Percentiles rank a stretch among this genome's conserved stretches.
phyloP scores from a whole-genome alignment of 1,140 invertebrate species.

The Melipona quadrifasciata region DNA sequence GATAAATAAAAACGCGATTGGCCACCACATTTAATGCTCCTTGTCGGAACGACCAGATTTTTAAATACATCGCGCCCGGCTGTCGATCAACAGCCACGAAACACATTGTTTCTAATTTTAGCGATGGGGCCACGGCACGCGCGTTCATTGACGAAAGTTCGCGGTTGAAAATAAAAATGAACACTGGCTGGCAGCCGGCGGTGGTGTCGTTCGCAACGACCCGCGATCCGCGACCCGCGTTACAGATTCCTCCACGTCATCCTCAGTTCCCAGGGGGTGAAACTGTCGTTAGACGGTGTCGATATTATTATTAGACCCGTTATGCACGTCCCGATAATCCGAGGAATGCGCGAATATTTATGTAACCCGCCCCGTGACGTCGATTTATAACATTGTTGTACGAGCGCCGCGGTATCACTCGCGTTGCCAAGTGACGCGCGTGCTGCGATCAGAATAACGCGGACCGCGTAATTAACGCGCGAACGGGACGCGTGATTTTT shows the following conservation, averaged over 20 bases:
- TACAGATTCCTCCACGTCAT: neutral
- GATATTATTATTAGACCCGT: constrained; percentile 42
- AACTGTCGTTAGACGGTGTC: constrained; percentile 10
- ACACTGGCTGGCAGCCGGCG: neutral
- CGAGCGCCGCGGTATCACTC: constrained; percentile 30
- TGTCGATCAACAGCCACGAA: neutral
- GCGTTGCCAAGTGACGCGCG: constrained; percentile 42
- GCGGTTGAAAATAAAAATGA: constrained; percentile 24
- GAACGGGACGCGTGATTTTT: constrained; percentile 12
- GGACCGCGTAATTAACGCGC: neutral
- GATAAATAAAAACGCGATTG: neutral
- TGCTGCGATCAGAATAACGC: constrained; percentile 38
- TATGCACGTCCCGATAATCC: constrained; percentile 4
- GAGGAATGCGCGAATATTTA: constrained; percentile 39
- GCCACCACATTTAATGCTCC: neutral
- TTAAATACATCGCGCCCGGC: neutral
- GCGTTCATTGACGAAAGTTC: constrained; percentile 30
- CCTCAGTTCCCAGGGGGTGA: too few species aligned
- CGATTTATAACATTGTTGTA: constrained; percentile 52
- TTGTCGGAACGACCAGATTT: neutral
- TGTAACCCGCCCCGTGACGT: constrained; percentile 34
- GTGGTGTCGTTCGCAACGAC: neutral
- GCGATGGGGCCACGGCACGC: neutral
- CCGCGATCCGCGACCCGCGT: too few species aligned
- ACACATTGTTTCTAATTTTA: constrained; percentile 29